Base-by-base conservation (phyloP, 2,113 vertebrate genomes). In the Capricornis sumatraensis region DNA sequence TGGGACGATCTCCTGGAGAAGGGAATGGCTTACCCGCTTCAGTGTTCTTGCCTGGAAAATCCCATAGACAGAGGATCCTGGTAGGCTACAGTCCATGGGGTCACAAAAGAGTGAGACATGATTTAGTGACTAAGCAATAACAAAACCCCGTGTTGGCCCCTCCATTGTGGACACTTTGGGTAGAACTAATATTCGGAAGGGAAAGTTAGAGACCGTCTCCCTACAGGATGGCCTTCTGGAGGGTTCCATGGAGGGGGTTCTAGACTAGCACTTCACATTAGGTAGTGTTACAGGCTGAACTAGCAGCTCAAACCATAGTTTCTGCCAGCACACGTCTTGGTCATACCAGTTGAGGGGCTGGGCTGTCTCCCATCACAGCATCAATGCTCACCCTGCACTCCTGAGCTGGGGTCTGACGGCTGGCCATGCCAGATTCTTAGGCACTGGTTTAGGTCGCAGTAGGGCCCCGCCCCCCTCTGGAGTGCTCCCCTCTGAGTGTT, bases 321-420 rank as follows among this genome's bases (percentile, higher is more conserved):
- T 76, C 45, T 83, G 60, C n/a, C 40, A 33, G 23, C 2, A 16
- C 6, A 55, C 13, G 27, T 27, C n/a, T 47, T n/a, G 30, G 10
- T 17, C 7, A 43, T 8, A 36, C 10, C 19, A 36, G 19, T 5
- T 5, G 3, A 64, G 30, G 25, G 30, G 1, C 27, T 33, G 8
- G 6, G 9, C 6, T 2, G 2, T 27, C 17, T 16, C 7, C 13
- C 21, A 0, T 19, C 36, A 25, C 0, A 0, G 28, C 21, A 2
- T 6, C 9, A n/a, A 15, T 9, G 0, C 5, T 64, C 30, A 52
- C 57, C 6, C 7, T 60, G 67, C 21, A 19, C 33, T 14, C n/a
- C 14, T 45, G n/a, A n/a, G 16, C 27, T 76, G 9, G 23, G 23
- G 2, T 53, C 76, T 52, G 45, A 43, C 0, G 23, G 21, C 58